These are phyloP conservation scores for Neolamprologus sp. DNA, from an alignment of 2,113 vertebrate species.

Conservation along the genomic window DNA sequence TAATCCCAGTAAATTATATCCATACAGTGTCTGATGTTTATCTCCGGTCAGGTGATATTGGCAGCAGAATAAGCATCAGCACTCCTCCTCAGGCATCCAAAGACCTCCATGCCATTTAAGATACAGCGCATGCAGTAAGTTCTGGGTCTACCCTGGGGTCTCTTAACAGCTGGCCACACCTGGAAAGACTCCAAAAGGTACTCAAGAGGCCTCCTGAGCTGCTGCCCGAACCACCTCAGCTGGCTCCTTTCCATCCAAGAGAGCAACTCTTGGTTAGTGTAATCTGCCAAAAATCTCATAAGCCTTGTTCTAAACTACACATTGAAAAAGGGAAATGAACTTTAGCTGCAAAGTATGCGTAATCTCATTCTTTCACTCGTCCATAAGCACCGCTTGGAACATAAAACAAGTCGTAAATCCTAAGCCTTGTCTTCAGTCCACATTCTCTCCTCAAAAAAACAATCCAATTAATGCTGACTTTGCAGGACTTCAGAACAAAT, in stretches of 20 bases:
- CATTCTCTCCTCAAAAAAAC: not conserved
- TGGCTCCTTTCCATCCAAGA: not conserved
- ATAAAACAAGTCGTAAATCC: not conserved
- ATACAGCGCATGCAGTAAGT: not conserved
- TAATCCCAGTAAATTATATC: not conserved
- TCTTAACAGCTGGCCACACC: not conserved
- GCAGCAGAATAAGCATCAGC: not conserved
- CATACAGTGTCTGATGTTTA: not conserved
- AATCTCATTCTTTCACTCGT: not conserved
- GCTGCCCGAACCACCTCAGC: not conserved
- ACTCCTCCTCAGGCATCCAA: not conserved
- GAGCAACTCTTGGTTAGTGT: not conserved
- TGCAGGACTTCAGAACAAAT: not conserved
- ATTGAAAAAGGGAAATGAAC: not conserved
- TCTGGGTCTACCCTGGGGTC: not conserved
- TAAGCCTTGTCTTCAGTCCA: not conserved
- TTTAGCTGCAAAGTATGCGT: not conserved
- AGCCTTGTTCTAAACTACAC: not conserved
- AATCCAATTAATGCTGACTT: not conserved
- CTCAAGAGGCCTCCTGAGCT: not conserved
- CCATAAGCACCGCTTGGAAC: not conserved
- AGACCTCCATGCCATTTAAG: not conserved
- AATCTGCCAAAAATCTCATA: not conserved
- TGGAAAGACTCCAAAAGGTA: not conserved
- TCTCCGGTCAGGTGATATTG: not conserved